Evolutionary conservation across 2,888 invertebrate species (phyloP).

Genomic region (Notocelia uddmanniana): DNA sequence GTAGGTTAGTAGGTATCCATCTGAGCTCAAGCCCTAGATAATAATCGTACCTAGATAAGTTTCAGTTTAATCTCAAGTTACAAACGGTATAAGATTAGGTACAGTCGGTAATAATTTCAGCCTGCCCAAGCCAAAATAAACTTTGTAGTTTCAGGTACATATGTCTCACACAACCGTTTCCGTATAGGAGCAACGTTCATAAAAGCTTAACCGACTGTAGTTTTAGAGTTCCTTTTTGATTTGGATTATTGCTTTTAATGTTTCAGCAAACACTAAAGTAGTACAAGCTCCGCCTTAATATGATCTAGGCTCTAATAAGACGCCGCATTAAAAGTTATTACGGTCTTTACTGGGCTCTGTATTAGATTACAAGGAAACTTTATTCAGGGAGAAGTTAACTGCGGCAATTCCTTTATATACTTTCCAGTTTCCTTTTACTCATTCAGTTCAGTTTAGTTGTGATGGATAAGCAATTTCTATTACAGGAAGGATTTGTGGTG

Average conservation of each 20-base stretch:
- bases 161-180: background rate
- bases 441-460: too few relatives aligned
- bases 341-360: conserved; percentile 14
- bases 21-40: background rate
- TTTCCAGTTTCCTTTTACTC: too few relatives aligned
- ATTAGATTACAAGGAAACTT: conserved; percentile 8
- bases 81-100: conserved; percentile 15
- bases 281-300: conserved; percentile 29
- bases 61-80: conserved; percentile 34
- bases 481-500: too few relatives aligned
- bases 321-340: conserved; percentile 33
- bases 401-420: background rate
- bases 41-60: conserved; percentile 9
- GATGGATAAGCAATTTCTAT: too few relatives aligned
- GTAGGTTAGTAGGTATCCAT: background rate
- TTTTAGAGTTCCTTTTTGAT: background rate
- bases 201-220: background rate
- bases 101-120: conserved; percentile 4
- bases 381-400: conserved; percentile 12
- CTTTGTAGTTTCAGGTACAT: background rate
- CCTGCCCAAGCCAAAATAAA: background rate
- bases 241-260: background rate
- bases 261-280: conserved; percentile 35
- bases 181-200: background rate
- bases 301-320: conserved; percentile 42